Base-by-base conservation (phyloP, 2,888 invertebrate species). In the Andrena bucephala region DNA sequence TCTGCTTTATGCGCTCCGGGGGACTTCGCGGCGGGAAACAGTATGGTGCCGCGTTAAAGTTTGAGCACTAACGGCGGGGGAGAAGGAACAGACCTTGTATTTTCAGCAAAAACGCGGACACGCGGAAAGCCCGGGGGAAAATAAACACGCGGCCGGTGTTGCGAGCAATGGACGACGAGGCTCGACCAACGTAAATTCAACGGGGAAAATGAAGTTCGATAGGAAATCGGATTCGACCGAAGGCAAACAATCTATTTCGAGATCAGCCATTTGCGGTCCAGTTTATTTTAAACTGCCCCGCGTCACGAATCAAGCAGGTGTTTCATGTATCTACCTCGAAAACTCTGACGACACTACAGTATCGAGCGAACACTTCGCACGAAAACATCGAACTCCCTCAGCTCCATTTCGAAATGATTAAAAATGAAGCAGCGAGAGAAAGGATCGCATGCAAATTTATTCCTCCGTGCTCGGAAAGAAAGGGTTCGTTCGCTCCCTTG, bases 211-310 rank as follows among this genome's bases (percentile, higher is more conserved):
- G 69, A 27, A 54, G 24, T 57, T 69, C 36, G 57, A 27, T 36
- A 27, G n/a, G 68, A 27, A 27, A 57, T 36, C 36, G 54, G 8
- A 69, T 24, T 54, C 33, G 36, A 29, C 57, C 8, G 5, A 29
- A 57, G 57, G 33, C 54, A 29, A 20, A 69, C 24, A 54, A 68
- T 29, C 67, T n/a, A 69, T 59, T 59, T 42, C 69, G 42, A 42
- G 36, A 36, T 42, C 36, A 54, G 36, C 20, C 33, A 10, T 20
- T 24, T 57, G 27, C 24, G 57, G 57, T 20, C 27, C 24, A 27
- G 24, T 27, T 62, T 62, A 33, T 62, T 62, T 33, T 62, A 31
- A 33, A 8, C 20, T 33, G 16, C 33, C 33, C 33, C 20, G 10
- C 33, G 8, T 31, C 33, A 42, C 42, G 42, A 42, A 42, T 42